Evolutionary conservation across 2,888 invertebrate genomes (phyloP).

Genomic region (Stenotaenia linearis): DNA sequence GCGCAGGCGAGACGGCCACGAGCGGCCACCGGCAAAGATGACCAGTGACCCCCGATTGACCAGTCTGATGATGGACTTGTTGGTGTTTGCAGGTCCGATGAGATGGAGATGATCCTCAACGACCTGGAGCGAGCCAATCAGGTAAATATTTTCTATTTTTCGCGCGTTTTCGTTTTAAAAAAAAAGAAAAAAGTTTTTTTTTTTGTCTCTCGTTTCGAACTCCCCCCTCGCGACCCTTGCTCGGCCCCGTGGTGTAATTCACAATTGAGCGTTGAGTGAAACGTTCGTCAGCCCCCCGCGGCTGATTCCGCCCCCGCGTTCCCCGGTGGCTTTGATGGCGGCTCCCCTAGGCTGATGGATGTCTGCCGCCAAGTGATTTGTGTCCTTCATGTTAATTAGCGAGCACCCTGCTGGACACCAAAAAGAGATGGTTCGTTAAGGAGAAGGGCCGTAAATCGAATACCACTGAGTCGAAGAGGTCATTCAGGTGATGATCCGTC

Average conservation of each 20-base stretch:
- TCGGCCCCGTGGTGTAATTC: conserved; percentile 24
- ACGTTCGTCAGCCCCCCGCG: conserved; percentile 26
- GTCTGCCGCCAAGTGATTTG: conserved; percentile 21
- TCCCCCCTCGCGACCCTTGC: conserved; percentile 1
- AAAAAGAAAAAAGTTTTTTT: not conserved
- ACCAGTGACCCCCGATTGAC: conserved; percentile 13
- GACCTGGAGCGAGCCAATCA: conserved; percentile 53
- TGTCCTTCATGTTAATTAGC: conserved; percentile 26
- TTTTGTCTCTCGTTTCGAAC: not conserved
- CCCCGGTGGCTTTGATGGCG: conserved; percentile 26
- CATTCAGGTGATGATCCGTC: conserved; percentile 30
- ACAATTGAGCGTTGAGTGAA: conserved; percentile 26
- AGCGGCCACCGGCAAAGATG: conserved; percentile 14
- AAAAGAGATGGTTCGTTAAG: conserved; percentile 24
- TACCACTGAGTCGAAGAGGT: conserved; percentile 24
- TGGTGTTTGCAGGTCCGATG: conserved; percentile 47
- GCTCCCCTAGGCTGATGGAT: conserved; percentile 18
- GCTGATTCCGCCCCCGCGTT: conserved; percentile 26
- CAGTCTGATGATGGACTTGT: conserved; percentile 19
- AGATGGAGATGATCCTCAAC: conserved; percentile 52
- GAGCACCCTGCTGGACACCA: conserved; percentile 24
- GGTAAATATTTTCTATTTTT: conserved; percentile 41
- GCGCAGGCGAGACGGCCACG: conserved; percentile 10
- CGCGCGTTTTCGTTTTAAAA: no score
- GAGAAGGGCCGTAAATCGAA: conserved; percentile 24